Conservation (phyloP, 2,797 vertebrate species). For the Pseudochirops corinnae region DNA sequence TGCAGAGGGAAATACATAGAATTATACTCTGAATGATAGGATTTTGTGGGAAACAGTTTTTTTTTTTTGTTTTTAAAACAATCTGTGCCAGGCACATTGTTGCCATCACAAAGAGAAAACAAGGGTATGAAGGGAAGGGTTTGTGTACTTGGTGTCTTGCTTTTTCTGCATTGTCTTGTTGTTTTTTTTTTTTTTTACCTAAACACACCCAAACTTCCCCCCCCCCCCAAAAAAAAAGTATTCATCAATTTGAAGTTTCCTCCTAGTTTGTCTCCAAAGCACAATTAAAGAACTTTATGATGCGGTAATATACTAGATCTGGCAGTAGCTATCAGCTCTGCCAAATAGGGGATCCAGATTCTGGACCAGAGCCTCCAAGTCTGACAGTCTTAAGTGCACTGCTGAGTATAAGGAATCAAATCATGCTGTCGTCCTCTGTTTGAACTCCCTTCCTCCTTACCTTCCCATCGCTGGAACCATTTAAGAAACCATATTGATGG, state of each 20-base stretch:
- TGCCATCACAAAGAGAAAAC: neutral
- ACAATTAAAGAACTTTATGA: constrained; percentile 32
- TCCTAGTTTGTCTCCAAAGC: constrained; percentile 23
- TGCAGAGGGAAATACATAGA: neutral
- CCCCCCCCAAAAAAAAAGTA: no score
- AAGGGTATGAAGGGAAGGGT: neutral
- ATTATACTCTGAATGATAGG: neutral
- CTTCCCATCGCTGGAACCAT: neutral
- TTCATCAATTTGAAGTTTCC: constrained; percentile 10
- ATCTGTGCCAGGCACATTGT: neutral
- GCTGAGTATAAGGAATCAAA: neutral
- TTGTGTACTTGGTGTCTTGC: neutral
- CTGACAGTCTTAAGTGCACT: neutral
- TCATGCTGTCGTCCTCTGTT: neutral
- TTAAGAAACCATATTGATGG: neutral
- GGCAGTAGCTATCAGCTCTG: neutral
- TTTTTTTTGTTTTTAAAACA: neutral
- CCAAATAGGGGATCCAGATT: neutral
- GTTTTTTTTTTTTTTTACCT: neutral
- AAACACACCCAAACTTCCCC: neutral
- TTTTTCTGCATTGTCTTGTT: neutral
- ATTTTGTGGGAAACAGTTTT: neutral
- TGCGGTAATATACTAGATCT: constrained; percentile 15
- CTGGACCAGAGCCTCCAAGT: neutral
- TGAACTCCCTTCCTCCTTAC: neutral